Evolutionary conservation across 2,113 vertebrate species (phyloP), one percentile per base, ranked within the genome.

Genomic region (Xenopus laevis): DNA sequence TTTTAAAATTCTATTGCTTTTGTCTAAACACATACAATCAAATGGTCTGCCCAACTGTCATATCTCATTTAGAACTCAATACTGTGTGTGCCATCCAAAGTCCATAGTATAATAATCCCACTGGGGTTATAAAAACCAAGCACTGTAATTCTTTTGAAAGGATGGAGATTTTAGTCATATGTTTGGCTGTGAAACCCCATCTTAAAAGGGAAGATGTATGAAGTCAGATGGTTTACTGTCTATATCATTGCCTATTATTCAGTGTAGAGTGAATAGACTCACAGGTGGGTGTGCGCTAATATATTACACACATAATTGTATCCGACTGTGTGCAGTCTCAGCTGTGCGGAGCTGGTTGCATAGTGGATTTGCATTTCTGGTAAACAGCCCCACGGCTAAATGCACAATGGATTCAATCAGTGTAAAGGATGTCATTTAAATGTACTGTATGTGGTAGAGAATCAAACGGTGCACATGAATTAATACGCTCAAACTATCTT

Each of bases 371-470:
- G 44, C 13, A 50, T 23, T 66, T 5, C 46, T 50, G 15, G 65
- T 50, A 67, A 65, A 67, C 18, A 67, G 65, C 47, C 65, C 20
- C n/a, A 45, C 12, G 12, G 45, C 16, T 60, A n/a, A 33, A 23
- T 61, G 59, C 59, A 61, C 58, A 61, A 33, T 53, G 30, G 33
- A 75, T 75, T 62, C 46, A 64, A 74, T 50, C 33, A 40, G 33
- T 40, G 33, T 50, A 50, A 50, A 50, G 15, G 47, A 50, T 16
- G 15, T 40, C 33, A 27, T 27, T 27, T 27, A 27, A 27, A 27
- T 27, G 23, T 27, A 27, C 33, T 40, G 33, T 40, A 40, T 40
- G 47, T 13, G 47, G 47, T 50, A 50, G 12, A 50, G 47, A 50
- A 50, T 50, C 12, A 50, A 50, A 50, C 15, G 4, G 15, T 50